A percentile compares a stretch with the other conserved stretches of the same genome.
phyloP scores from a whole-genome alignment of 2,888 invertebrate species.

The Pasiphila rectangulata region DNA sequence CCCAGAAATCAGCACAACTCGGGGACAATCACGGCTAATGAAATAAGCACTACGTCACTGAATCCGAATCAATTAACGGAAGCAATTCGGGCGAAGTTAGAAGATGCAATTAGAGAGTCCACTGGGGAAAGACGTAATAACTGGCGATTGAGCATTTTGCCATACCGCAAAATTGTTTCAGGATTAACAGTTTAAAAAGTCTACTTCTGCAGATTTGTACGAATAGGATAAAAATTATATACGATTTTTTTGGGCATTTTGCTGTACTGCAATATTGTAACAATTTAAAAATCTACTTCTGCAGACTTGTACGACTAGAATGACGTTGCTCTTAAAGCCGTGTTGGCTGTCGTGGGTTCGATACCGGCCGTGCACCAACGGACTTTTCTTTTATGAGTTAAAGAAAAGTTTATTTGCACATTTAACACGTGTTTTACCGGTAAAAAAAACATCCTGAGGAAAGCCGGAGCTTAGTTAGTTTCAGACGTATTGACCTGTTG shows the following conservation, averaged over 20 bases:
- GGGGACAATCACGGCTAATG: slow-evolving; percentile 38
- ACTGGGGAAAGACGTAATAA: slow-evolving; percentile 36
- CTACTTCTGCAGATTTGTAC: neutral
- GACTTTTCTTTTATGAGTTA: no score
- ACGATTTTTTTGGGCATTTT: slow-evolving; percentile 21
- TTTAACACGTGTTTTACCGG: no score
- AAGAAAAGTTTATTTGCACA: no score
- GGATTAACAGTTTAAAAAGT: slow-evolving; percentile 5
- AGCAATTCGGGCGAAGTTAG: slow-evolving; percentile 63
- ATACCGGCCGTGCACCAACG: no score
- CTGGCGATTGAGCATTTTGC: slow-evolving; percentile 24
- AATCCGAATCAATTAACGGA: slow-evolving; percentile 70
- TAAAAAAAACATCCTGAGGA: no score
- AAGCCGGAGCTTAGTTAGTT: no score
- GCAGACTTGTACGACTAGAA: neutral
- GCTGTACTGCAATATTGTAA: slow-evolving; percentile 23
- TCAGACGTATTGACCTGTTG: no score
- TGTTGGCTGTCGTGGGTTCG: no score
- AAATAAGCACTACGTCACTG: slow-evolving; percentile 42
- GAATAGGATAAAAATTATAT: neutral
- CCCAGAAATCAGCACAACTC: slow-evolving; percentile 39
- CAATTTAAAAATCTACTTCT: neutral
- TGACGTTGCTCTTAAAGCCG: no score
- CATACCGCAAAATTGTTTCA: slow-evolving; percentile 20
- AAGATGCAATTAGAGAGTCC: slow-evolving; percentile 61